Percentiles rank a stretch among this genome's conserved stretches.
Evolutionary conservation across 2,888 invertebrate genomes (phyloP).

Genomic region (Malthinus flaveolus): DNA sequence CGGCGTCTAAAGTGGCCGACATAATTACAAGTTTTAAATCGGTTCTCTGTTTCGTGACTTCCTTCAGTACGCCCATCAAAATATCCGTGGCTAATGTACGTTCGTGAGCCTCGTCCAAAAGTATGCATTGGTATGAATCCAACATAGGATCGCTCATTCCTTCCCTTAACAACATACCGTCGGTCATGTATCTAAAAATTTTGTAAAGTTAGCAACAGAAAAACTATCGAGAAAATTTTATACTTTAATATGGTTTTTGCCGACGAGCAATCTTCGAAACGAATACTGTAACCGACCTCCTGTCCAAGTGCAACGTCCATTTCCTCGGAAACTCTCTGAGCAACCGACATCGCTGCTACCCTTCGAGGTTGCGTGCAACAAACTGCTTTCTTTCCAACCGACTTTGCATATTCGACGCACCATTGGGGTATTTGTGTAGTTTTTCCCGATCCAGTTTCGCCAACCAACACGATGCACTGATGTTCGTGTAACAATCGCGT

Average conservation of each 20-base stretch:
- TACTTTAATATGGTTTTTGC: conserved; percentile 89
- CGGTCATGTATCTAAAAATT: conserved; percentile 85
- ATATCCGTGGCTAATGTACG: conserved; percentile 98
- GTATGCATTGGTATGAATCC: conserved; percentile 91
- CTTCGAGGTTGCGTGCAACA: conserved; percentile 96
- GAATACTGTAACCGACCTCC: conserved; percentile 95
- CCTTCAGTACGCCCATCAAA: conserved; percentile 97
- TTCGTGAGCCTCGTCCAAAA: conserved; percentile 99
- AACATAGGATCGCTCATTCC: conserved; percentile 99
- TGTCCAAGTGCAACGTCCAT: conserved; percentile 95
- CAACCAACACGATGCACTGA: conserved; percentile 95
- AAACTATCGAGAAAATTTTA: conserved; percentile 41
- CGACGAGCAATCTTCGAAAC: conserved; percentile 98
- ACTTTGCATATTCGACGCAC: conserved; percentile 77
- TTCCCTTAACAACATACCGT: conserved; percentile 99
- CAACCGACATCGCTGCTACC: conserved; percentile 99
- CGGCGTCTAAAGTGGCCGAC: conserved; percentile 99
- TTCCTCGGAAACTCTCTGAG: conserved; percentile 97
- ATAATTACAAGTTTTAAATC: conserved; percentile 98
- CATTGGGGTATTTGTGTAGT: conserved; percentile 99
- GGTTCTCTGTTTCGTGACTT: conserved; percentile 88
- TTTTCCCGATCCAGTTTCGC: conserved; percentile 99
- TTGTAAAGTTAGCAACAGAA: neutral
- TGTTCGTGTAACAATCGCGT: conserved; percentile 90
- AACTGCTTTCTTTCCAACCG: conserved; percentile 74